phyloP scores from a whole-genome alignment of 2,888 invertebrate species.

The Dryocosmus kuriphilus region DNA sequence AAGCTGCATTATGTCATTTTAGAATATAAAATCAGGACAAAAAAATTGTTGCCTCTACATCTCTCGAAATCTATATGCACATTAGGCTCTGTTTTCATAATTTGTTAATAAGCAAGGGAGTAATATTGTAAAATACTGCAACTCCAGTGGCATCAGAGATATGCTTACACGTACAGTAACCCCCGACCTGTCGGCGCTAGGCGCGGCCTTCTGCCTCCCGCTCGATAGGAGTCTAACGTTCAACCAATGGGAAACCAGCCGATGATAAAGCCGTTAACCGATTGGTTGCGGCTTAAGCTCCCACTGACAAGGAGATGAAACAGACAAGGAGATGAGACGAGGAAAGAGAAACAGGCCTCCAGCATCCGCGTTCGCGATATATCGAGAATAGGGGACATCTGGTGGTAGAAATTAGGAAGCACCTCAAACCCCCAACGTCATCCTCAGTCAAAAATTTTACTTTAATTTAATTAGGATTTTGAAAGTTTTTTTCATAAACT shows the following conservation, averaged over 20 bases:
- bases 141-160: constrained; percentile 20
- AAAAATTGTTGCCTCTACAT: background rate
- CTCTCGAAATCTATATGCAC: background rate
- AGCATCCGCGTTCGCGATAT: constrained; percentile 46
- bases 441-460: no score
- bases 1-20: background rate
- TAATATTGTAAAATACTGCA: background rate
- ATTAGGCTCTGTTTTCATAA: background rate
- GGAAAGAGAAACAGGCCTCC: constrained; percentile 54
- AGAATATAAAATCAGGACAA: background rate
- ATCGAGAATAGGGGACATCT: constrained; percentile 58
- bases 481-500: no score
- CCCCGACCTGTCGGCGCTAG: constrained; percentile 60
- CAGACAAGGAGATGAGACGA: constrained; percentile 60
- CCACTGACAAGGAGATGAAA: constrained; percentile 62
- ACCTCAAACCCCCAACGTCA: background rate
- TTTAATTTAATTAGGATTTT: no score
- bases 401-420: constrained; percentile 36
- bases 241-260: constrained; percentile 71
- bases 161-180: constrained; percentile 14
- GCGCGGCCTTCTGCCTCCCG: constrained; percentile 74
- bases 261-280: constrained; percentile 68
- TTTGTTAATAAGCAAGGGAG: background rate
- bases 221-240: constrained; percentile 72
- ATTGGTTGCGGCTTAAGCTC: constrained; percentile 71